These are phyloP conservation scores for Porites lobata DNA, from an alignment of 92 coral and sea anemone species.

Conservation along the genomic window DNA sequence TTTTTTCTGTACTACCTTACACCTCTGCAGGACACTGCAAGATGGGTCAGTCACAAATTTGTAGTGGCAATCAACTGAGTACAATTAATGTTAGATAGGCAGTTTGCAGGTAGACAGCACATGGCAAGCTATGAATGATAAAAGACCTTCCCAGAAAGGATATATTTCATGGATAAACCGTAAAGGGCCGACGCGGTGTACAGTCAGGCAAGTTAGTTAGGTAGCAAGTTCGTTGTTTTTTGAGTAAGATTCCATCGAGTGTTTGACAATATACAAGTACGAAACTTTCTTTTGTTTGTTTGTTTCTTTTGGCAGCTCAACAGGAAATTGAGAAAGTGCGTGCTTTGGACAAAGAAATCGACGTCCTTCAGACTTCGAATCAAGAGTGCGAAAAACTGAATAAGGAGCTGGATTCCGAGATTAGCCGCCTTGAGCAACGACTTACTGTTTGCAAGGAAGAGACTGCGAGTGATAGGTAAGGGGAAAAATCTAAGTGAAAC, in stretches of 20 bases:
- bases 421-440: slow-evolving; percentile 81
- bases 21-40: too few species aligned
- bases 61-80: neutral
- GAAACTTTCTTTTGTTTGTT: neutral
- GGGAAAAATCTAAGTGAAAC: too few species aligned
- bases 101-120: neutral
- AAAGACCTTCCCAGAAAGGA: too few species aligned
- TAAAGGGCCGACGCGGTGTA: neutral
- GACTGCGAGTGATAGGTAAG: slow-evolving; percentile 59
- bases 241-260: too few species aligned
- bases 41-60: too few species aligned
- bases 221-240: neutral
- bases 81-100: neutral
- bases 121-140: neutral
- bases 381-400: slow-evolving; percentile 88
- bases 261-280: neutral
- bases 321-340: slow-evolving; percentile 87
- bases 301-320: slow-evolving; percentile 67
- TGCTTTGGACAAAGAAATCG: slow-evolving; percentile 87
- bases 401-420: slow-evolving; percentile 80
- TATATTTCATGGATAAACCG: neutral
- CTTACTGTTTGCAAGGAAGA: slow-evolving; percentile 84
- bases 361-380: slow-evolving; percentile 83
- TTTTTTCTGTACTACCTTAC: too few species aligned
- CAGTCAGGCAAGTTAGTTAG: slow-evolving; percentile 22